These are phyloP conservation scores for Pluvialis apricaria DNA, from an alignment of 2,113 vertebrate genomes.

Conservation along the genomic window DNA sequence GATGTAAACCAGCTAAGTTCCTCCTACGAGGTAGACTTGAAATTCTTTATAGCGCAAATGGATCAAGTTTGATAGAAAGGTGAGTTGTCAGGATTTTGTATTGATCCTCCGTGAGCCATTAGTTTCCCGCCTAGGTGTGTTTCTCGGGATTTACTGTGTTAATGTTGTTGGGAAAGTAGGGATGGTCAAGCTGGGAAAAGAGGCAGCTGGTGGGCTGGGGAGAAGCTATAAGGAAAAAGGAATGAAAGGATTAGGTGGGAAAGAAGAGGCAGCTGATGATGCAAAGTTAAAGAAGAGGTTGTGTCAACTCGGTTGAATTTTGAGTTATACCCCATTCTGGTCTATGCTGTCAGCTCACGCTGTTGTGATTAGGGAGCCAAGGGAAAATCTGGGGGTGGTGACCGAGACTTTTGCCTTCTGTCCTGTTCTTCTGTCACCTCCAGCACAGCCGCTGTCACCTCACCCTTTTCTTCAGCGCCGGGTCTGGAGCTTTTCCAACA, in stretches of 20 bases:
- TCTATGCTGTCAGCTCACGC: background rate
- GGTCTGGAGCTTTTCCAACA: background rate
- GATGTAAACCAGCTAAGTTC: background rate
- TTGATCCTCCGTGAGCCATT: background rate
- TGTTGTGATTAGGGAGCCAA: background rate
- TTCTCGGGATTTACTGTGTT: background rate
- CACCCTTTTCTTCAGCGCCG: too few species aligned
- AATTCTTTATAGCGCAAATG: background rate
- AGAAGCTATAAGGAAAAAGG: too few species aligned
- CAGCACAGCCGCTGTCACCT: background rate
- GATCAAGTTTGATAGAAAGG: background rate
- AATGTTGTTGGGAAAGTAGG: background rate
- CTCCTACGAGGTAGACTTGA: background rate
- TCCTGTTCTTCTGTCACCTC: background rate
- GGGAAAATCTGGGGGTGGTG: background rate
- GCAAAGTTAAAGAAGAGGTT: background rate
- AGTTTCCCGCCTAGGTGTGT: background rate
- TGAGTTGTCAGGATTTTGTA: background rate
- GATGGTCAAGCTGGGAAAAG: background rate
- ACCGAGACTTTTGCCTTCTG: background rate
- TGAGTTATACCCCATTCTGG: fast-evolving
- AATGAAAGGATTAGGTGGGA: background rate
- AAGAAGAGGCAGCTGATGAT: background rate
- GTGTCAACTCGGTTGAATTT: background rate
- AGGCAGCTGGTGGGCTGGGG: background rate